Evolutionary conservation across 2,888 invertebrate genomes (phyloP), one percentile per base, ranked within the genome.

Genomic region (Xestobium rufovillosum): DNA sequence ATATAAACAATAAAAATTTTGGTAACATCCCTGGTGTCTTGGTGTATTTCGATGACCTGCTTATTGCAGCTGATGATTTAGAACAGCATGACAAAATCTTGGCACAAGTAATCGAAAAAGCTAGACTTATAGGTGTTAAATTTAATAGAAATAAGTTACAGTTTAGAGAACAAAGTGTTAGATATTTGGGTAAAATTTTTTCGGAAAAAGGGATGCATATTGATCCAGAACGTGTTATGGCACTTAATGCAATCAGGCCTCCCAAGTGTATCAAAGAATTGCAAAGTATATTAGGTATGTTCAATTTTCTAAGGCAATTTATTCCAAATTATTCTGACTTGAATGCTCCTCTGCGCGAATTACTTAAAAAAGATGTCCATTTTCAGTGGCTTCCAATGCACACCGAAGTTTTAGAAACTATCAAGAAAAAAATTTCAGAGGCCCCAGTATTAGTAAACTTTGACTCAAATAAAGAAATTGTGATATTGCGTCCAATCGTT

Each of bases 31-130:
- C 38, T 12, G 47, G 47, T 4, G 37, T 50, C 11, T 31, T 39
- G 25, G 43, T 52, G 10, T 53, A 53, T 36, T 43, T 54, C 35
- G 53, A 53, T 31, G 51, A 53, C n/a, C n/a, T n/a, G 28, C 36
- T 45, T 14, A 40, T 51, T n/a, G 43, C 53, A 14, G 41, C 39
- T 33, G 49, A 42, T 13, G 34, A 34, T 14, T 29, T 43, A 41
- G 34, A 47, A 27, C 42, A 55, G 32, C 50, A 48, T 26, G 39
- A 51, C 9, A n/a, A 29, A 30, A 48, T 42, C 11, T 26, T 49
- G 11, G 15, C 40, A 30, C 12, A 45, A 33, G 43, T 51, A 10
- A 33, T 51, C 11, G 13, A 43, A 26, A 34, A 42, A 38, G 51
- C 50, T 4, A 36, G 26, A 36, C 36, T 35, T 31, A 19, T 11